These are phyloP conservation scores for Pandemis heparana DNA, from an alignment of 2,888 invertebrate genomes.

Conservation along the genomic window DNA sequence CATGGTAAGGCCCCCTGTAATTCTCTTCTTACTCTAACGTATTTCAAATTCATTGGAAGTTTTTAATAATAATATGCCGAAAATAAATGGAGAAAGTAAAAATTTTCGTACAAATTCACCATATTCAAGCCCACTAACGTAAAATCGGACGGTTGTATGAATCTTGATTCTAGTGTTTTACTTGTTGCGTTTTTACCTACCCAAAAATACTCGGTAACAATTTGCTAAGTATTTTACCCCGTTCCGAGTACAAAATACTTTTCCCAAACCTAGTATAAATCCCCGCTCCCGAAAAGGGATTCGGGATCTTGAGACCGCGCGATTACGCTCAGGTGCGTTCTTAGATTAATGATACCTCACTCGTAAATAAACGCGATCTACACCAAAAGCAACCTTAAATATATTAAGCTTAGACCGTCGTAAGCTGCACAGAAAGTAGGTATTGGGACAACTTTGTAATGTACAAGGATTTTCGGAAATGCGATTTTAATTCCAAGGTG, in stretches of 20 bases:
- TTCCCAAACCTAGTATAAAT: conserved; percentile 11
- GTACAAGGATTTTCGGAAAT: conserved; percentile 13
- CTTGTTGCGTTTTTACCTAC: no score
- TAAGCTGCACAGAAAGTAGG: background rate
- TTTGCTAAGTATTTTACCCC: conserved; percentile 7
- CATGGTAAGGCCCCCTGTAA: no score
- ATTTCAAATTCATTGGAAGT: no score
- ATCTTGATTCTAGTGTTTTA: no score
- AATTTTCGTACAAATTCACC: no score
- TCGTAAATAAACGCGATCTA: background rate
- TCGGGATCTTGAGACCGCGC: conserved; percentile 28
- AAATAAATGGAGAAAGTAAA: no score
- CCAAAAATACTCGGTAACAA: background rate
- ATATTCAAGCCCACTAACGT: no score
- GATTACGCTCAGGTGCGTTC: conserved; percentile 36
- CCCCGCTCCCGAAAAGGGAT: conserved; percentile 21
- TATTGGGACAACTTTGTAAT: background rate
- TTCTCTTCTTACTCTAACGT: no score
- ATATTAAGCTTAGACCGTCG: background rate
- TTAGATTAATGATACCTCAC: conserved; percentile 34
- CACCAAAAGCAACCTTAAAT: conserved; percentile 10
- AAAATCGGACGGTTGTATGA: no score
- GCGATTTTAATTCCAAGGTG: conserved; percentile 10
- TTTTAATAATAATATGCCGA: no score
- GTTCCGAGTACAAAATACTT: conserved; percentile 20